Evolutionary conservation across 2,888 invertebrate genomes (phyloP).

Genomic region (Bellardia bayeri): DNA sequence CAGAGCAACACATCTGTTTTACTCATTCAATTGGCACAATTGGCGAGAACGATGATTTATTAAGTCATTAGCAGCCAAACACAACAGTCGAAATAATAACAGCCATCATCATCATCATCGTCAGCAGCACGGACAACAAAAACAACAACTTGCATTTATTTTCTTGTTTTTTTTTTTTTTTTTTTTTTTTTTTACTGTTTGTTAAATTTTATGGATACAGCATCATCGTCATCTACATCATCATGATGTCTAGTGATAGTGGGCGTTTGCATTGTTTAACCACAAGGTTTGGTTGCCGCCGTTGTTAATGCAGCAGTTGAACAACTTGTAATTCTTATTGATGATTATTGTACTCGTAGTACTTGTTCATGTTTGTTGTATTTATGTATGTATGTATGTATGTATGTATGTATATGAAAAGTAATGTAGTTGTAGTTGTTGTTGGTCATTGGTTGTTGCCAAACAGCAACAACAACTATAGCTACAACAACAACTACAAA

Average conservation of each 20-base stretch:
- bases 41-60: slow-evolving; percentile 81
- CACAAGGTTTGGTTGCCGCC: slow-evolving; percentile 72
- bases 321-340: slow-evolving; percentile 83
- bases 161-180: not conserved
- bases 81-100: slow-evolving; percentile 57
- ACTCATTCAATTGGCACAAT: slow-evolving; percentile 73
- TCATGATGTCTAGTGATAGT: slow-evolving; percentile 61
- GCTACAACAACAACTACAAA: slow-evolving; percentile 19
- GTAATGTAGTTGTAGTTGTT: not conserved
- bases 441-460: slow-evolving; percentile 15
- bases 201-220: slow-evolving; percentile 8
- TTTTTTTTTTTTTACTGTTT: slow-evolving; percentile 27
- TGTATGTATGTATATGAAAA: slow-evolving; percentile 18
- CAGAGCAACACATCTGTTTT: slow-evolving; percentile 73
- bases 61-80: slow-evolving; percentile 81
- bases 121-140: slow-evolving; percentile 33
- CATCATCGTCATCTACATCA: slow-evolving; percentile 17
- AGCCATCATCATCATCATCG: slow-evolving; percentile 51
- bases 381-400: not conserved
- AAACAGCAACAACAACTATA: slow-evolving; percentile 50
- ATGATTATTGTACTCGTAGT: slow-evolving; percentile 74
- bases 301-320: slow-evolving; percentile 75
- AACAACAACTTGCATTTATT: slow-evolving; percentile 20
- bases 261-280: slow-evolving; percentile 69
- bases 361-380: slow-evolving; percentile 6